Percentiles rank a stretch among this genome's conserved stretches.
These are phyloP conservation scores for Andrena camellia DNA, from an alignment of 2,888 invertebrate species.

Conservation along the genomic window DNA sequence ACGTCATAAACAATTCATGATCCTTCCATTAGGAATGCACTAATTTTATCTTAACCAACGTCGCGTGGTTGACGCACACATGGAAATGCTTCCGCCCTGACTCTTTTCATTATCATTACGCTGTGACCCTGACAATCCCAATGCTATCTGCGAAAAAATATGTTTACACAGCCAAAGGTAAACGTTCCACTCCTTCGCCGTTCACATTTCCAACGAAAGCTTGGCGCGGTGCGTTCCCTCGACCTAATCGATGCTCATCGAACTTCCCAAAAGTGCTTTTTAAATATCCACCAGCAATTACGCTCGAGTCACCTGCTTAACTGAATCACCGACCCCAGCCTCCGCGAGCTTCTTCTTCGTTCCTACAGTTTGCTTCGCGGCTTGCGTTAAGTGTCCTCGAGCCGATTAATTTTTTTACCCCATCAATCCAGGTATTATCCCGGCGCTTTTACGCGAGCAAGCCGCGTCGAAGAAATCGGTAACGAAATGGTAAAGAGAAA, in stretches of 20 bases:
- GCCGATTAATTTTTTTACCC: background rate
- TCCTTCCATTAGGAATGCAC: constrained; percentile 57
- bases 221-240: constrained; percentile 8
- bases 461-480: background rate
- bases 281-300: constrained; percentile 36
- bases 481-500: background rate
- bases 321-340: constrained; percentile 35
- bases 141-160: background rate
- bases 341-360: background rate
- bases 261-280: constrained; percentile 31
- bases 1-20: constrained; percentile 65
- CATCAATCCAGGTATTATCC: too few species aligned
- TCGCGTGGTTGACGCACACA: background rate
- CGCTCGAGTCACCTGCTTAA: constrained; percentile 28
- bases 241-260: constrained; percentile 32
- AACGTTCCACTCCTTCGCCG: background rate
- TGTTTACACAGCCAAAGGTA: constrained; percentile 2
- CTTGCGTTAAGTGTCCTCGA: background rate
- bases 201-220: constrained; percentile 30
- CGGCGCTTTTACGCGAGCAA: background rate
- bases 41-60: constrained; percentile 61
- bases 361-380: background rate
- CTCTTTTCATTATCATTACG: background rate
- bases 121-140: background rate
- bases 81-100: background rate